Evolutionary conservation across 2,113 vertebrate species (phyloP).

Genomic region (Lutjanus erythropterus): DNA sequence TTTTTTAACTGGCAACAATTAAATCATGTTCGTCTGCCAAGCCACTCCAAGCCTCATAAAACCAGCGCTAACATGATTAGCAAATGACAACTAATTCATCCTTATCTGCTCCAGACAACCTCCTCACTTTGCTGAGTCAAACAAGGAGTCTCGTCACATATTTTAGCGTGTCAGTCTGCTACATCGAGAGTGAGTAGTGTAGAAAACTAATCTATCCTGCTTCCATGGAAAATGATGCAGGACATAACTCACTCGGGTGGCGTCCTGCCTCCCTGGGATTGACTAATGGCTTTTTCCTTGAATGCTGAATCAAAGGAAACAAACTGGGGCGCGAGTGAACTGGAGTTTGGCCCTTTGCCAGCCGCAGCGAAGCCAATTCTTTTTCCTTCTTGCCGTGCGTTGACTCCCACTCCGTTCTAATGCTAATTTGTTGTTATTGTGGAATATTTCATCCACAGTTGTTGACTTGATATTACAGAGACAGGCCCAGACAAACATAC

Average conservation of each 20-base stretch:
- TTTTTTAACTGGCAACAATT: slow-evolving; percentile 28
- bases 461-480: slow-evolving; percentile 16
- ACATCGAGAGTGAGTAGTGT: slow-evolving; percentile 37
- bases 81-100: slow-evolving; percentile 53
- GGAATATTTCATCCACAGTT: slow-evolving; percentile 23
- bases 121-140: slow-evolving; percentile 57
- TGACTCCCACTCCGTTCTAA: slow-evolving; percentile 8
- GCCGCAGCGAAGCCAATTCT: background rate
- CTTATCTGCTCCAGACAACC: slow-evolving; percentile 44
- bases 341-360: slow-evolving; percentile 25
- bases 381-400: background rate
- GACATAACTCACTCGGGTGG: slow-evolving; percentile 69
- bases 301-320: slow-evolving; percentile 77
- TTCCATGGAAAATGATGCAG: slow-evolving; percentile 67
- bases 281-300: slow-evolving; percentile 76
- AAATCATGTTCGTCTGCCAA: slow-evolving; percentile 22
- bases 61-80: slow-evolving; percentile 49
- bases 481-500: slow-evolving; percentile 16
- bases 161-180: slow-evolving; percentile 39
- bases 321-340: slow-evolving; percentile 48
- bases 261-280: slow-evolving; percentile 55
- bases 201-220: slow-evolving; percentile 70
- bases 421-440: slow-evolving; percentile 47
- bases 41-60: slow-evolving; percentile 49
- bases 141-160: slow-evolving; percentile 39